Percentiles rank a stretch among this genome's conserved stretches.
Evolutionary conservation across 2,888 invertebrate species (phyloP).

Genomic region (Drosophila kuntzei): DNA sequence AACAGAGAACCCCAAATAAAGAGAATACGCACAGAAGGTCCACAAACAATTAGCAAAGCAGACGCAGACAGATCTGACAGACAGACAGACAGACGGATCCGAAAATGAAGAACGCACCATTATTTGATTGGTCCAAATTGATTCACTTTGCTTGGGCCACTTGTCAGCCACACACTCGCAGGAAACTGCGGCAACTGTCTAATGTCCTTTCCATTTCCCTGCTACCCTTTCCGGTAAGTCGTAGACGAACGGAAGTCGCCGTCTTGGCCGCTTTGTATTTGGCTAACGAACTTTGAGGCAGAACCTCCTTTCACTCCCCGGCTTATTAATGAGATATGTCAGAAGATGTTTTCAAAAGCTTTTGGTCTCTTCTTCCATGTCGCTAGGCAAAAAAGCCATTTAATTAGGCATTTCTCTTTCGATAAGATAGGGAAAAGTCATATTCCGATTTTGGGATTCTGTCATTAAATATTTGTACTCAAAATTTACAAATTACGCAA

Average conservation of each 20-base stretch:
- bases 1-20: slow-evolving; percentile 21
- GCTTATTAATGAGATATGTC: slow-evolving; percentile 48
- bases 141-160: slow-evolving; percentile 58
- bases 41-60: slow-evolving; percentile 47
- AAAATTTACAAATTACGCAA: slow-evolving; percentile 57
- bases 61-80: slow-evolving; percentile 36
- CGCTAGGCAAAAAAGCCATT: slow-evolving; percentile 37
- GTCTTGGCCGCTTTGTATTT: slow-evolving; percentile 45
- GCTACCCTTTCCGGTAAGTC: slow-evolving; percentile 31
- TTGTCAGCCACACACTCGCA: slow-evolving; percentile 70
- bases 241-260: slow-evolving; percentile 34
- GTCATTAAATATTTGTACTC: slow-evolving; percentile 17
- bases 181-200: slow-evolving; percentile 58
- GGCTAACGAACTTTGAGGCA: slow-evolving; percentile 56
- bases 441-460: background rate
- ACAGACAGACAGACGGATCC: background rate
- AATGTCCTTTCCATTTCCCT: slow-evolving; percentile 20
- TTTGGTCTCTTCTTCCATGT: background rate
- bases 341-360: slow-evolving; percentile 5
- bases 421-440: slow-evolving; percentile 5
- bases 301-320: background rate
- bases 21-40: slow-evolving; percentile 4
- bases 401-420: slow-evolving; percentile 42
- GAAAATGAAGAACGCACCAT: slow-evolving; percentile 33
- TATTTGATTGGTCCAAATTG: slow-evolving; percentile 58